These are phyloP conservation scores for Hippocampus abdominalis DNA, from an alignment of 2,113 vertebrate genomes.

Conservation along the genomic window DNA sequence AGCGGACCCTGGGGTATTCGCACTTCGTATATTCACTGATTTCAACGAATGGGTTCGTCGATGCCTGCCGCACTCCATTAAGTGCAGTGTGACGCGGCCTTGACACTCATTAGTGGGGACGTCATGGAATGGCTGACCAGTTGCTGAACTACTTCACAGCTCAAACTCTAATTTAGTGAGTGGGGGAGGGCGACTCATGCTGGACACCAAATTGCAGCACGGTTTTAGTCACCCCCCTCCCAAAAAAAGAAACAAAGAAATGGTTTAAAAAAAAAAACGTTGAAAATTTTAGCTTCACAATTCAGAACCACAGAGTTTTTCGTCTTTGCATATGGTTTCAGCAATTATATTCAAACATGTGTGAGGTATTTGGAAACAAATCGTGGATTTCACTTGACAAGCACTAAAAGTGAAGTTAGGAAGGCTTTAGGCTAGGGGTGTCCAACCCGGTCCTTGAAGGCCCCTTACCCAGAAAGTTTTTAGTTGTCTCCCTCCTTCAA, in stretches of 20 bases:
- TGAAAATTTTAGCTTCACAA: not conserved
- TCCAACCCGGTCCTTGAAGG: too few relatives aligned
- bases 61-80: too few relatives aligned
- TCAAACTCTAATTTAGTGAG: not conserved
- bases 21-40: too few relatives aligned
- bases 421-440: not conserved
- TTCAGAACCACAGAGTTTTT: not conserved
- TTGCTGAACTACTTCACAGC: too few relatives aligned
- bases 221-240: not conserved
- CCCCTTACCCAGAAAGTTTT: too few relatives aligned
- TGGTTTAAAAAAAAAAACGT: not conserved
- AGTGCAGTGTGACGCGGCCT: too few relatives aligned
- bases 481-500: too few relatives aligned
- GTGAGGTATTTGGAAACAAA: not conserved
- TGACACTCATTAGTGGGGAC: too few relatives aligned
- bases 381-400: not conserved
- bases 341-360: not conserved
- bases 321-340: not conserved
- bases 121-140: too few relatives aligned
- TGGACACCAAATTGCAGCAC: not conserved
- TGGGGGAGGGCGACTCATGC: not conserved
- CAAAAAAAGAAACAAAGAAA: not conserved
- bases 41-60: too few relatives aligned
- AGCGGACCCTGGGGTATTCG: too few relatives aligned
- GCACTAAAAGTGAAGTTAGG: not conserved